These are phyloP conservation scores for Nothocercus nigrocapillus DNA, from an alignment of 2,113 vertebrate genomes.

Conservation along the genomic window DNA sequence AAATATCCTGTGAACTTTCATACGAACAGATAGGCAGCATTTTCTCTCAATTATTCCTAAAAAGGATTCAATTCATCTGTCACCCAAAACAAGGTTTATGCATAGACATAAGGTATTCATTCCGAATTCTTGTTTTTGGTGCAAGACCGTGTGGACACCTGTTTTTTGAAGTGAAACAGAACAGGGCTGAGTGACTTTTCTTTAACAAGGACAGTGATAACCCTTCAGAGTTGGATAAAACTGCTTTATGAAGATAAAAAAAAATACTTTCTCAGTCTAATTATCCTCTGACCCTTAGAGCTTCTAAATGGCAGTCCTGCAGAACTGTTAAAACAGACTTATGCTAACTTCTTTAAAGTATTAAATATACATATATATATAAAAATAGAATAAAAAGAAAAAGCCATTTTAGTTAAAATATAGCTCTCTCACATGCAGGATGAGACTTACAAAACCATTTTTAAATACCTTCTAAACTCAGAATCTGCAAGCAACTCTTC, in stretches of 20 bases:
- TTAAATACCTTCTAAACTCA: slow-evolving; percentile 90
- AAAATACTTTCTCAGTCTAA: neutral
- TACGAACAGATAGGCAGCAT: neutral
- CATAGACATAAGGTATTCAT: neutral
- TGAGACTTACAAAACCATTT: neutral
- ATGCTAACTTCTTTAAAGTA: neutral
- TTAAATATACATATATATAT: accelerated
- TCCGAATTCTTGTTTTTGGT: neutral
- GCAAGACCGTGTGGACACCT: neutral
- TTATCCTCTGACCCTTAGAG: neutral
- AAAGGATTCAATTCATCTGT: neutral
- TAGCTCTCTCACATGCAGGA: neutral
- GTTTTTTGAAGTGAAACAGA: neutral
- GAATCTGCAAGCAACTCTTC: slow-evolving; percentile 94
- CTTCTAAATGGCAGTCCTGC: neutral
- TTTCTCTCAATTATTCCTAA: neutral
- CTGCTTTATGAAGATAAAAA: neutral
- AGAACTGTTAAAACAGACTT: neutral
- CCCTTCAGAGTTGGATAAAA: neutral
- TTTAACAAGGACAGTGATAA: neutral
- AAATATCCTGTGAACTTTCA: neutral
- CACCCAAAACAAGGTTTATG: neutral
- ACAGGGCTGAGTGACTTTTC: neutral
- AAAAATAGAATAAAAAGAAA: neutral
- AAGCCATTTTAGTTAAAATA: neutral